Conservation (phyloP, 2,888 invertebrate genomes). For the Xestoiulus laeticollis region DNA sequence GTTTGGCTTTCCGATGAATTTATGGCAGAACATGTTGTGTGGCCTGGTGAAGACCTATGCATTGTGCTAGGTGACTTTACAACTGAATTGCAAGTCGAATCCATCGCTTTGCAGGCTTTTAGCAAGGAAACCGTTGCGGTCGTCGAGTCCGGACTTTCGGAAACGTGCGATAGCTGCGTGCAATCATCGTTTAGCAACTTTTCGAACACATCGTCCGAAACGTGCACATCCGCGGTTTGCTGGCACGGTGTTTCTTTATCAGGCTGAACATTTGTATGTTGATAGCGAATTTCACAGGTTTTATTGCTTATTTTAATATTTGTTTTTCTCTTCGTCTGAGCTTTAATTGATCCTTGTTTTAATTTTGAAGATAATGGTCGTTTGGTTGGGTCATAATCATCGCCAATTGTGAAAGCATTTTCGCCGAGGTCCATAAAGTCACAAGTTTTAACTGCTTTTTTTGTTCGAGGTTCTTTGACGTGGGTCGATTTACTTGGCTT, state of each 20-base stretch:
- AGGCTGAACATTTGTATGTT: not conserved
- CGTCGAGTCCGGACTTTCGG: not conserved
- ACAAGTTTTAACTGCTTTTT: not conserved
- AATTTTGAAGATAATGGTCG: not conserved
- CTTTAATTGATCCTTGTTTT: not conserved
- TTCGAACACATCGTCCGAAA: not conserved
- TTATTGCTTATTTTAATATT: no score
- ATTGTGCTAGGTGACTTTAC: not conserved
- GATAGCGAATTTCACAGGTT: not conserved
- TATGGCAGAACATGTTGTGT: not conserved
- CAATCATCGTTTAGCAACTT: not conserved
- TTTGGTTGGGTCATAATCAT: not conserved
- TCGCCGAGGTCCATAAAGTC: not conserved
- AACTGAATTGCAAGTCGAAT: not conserved
- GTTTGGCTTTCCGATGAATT: not conserved
- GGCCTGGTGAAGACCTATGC: not conserved
- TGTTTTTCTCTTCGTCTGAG: not conserved
- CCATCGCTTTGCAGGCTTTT: not conserved
- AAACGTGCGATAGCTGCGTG: not conserved
- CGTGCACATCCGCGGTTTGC: not conserved
- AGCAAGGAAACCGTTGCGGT: not conserved
- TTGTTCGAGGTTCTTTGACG: not conserved
- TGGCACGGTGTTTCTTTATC: not conserved
- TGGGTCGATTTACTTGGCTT: not conserved
- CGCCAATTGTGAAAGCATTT: not conserved